Evolutionary conservation across 2,113 vertebrate genomes (phyloP), one percentile per base, ranked within the genome.

Genomic region (Polyodon spathula): DNA sequence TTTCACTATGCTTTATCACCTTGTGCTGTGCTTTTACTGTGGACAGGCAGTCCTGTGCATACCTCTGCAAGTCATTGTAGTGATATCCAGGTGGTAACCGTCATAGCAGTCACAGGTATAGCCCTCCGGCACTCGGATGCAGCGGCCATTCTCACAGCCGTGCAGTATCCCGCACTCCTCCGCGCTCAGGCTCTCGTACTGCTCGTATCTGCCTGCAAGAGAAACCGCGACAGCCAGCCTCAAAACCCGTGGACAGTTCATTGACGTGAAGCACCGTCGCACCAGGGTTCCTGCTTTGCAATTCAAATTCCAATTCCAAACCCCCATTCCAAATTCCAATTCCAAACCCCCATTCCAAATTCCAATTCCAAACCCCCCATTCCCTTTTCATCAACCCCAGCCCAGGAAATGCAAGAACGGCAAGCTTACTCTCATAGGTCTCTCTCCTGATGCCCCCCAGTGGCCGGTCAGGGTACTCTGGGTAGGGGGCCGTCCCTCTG

Each of bases 31-130:
- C 46, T n/a, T 14, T 50, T n/a, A n/a, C 12, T n/a, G 2, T 0
- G 8, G 3, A 9, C 1, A 37, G n/a, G 4, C 5, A 43, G 16
- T n/a, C 5, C 78, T 74, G n/a, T 6, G 10, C 10, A 5, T 76
- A 93, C 91, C 91, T 11, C 75, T 71, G 46, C 93, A 95, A 27
- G 87, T 76, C 92, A 95, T 90, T 58, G 84, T 79, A 51, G 90
- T 76, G 38, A 83, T 85, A 74, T 95, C 89, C 64, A 95, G 81
- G 8, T 86, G 83, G 71, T 88, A 93, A 52, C 93, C 93, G 0
- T 84, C 82, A 15, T 92, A 88, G 62, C 93, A 95, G 76, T 89
- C 86, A 1, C 93, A 95, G 60, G 93, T 95, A 82, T 91, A 95
- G 16, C 92, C 92, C 60, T 93, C 89, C 0, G 86, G 79, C 0